Evolutionary conservation across 2,113 vertebrate species (phyloP).

Genomic region (Puma concolor): DNA sequence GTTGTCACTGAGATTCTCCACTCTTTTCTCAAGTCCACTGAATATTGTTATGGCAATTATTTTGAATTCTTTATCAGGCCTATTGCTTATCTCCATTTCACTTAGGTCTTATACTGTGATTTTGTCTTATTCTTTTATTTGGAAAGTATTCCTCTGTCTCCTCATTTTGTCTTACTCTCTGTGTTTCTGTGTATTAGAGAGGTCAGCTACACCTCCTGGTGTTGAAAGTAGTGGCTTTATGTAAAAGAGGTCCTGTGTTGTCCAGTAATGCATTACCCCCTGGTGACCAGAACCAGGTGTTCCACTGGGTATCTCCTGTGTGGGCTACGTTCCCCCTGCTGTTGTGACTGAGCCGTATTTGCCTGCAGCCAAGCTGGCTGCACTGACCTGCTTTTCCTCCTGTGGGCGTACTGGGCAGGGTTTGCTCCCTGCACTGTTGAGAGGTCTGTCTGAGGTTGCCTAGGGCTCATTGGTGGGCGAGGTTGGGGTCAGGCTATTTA

Average conservation of each 20-base stretch:
- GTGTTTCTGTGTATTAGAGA: neutral
- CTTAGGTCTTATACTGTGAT: neutral
- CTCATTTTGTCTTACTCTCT: neutral
- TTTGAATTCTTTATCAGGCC: neutral
- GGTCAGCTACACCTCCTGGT: neutral
- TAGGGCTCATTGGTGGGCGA: neutral
- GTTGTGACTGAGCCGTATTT: neutral
- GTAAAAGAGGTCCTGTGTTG: neutral
- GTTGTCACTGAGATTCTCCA: neutral
- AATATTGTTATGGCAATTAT: neutral
- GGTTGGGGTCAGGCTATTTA: neutral
- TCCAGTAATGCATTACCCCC: neutral
- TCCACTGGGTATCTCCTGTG: neutral
- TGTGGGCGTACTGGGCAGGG: neutral
- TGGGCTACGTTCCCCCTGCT: neutral
- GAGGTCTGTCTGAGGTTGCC: neutral
- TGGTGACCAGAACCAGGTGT: neutral
- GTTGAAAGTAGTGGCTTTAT: neutral
- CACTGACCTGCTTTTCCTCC: neutral
- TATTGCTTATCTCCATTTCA: neutral
- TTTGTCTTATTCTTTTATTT: neutral
- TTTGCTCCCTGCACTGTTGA: neutral
- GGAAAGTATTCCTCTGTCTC: neutral
- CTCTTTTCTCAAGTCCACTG: neutral
- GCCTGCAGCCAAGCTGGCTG: neutral